Conservation (phyloP, 2,888 invertebrate species). For the Eristalis arbustorum region DNA sequence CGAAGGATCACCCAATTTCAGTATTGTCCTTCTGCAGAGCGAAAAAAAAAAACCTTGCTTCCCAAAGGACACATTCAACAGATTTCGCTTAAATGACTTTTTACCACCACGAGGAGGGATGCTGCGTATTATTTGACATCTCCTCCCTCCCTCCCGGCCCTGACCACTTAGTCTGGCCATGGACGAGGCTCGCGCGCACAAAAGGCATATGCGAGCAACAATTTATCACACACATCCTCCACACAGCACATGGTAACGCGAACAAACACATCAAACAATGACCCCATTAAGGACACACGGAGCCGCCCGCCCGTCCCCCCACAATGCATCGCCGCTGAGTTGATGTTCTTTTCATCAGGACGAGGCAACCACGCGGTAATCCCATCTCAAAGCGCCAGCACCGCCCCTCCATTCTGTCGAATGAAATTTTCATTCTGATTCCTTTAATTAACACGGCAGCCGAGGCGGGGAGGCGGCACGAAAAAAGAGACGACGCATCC, state of each 20-base stretch:
- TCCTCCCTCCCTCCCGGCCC: not conserved
- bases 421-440: conserved; percentile 53
- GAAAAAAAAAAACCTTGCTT: not conserved
- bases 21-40: not conserved
- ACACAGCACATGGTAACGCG: conserved; percentile 9
- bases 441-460: conserved; percentile 56
- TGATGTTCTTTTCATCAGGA: conserved; percentile 53
- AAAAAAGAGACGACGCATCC: not conserved
- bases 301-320: not conserved
- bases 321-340: conserved; percentile 50
- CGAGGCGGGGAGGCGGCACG: conserved; percentile 26
- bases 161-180: conserved; percentile 17
- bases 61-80: conserved; percentile 22
- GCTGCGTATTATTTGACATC: conserved; percentile 15
- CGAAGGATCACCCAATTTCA: not conserved
- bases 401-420: conserved; percentile 16
- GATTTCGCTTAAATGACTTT: conserved; percentile 29
- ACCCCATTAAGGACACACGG: conserved; percentile 33
- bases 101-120: not conserved
- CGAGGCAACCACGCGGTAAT: conserved; percentile 19
- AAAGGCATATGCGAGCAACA: conserved; percentile 38
- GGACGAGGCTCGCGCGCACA: conserved; percentile 14
- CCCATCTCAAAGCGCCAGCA: conserved; percentile 15
- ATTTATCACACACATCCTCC: conserved; percentile 25
- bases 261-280: conserved; percentile 56